Conservation (phyloP, 2,797 vertebrate species). For the Falco novaeseelandiae region DNA sequence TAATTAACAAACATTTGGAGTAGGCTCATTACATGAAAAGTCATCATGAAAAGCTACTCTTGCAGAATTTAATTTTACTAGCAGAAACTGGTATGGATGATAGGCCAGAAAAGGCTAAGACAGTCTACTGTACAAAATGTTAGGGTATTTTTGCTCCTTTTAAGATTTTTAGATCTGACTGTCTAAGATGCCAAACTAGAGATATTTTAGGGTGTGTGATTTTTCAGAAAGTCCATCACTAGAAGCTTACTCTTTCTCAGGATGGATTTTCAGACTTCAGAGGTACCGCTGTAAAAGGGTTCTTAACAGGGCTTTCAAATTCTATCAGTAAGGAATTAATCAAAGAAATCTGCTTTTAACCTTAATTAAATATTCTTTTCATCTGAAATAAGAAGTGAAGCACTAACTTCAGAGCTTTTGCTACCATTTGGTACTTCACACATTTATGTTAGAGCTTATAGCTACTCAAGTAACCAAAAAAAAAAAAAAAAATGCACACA, state of each 20-base stretch:
- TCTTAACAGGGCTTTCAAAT: not conserved
- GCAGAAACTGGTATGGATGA: not conserved
- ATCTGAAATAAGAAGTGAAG: not conserved
- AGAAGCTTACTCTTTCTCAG: not conserved
- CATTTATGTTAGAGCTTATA: not conserved
- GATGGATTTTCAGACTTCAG: not conserved
- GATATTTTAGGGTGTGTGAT: accelerated
- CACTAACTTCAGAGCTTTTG: not conserved
- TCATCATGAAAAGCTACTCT: slow-evolving; percentile 2
- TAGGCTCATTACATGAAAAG: not conserved
- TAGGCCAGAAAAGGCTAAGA: not conserved
- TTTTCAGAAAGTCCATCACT: not conserved
- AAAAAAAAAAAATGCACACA: not conserved
- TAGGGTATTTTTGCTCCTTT: not conserved
- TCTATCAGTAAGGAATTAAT: accelerated
- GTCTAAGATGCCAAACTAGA: not conserved
- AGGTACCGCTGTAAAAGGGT: not conserved
- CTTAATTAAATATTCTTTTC: not conserved
- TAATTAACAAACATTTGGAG: slow-evolving; percentile 1
- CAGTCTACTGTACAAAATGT: not conserved
- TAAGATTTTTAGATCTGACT: not conserved
- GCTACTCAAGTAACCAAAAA: not conserved
- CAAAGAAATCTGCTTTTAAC: not conserved
- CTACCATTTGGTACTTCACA: not conserved
- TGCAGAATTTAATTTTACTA: not conserved